phyloP scores from a whole-genome alignment of 2,888 invertebrate genomes.

The Eucera pruinosa region DNA sequence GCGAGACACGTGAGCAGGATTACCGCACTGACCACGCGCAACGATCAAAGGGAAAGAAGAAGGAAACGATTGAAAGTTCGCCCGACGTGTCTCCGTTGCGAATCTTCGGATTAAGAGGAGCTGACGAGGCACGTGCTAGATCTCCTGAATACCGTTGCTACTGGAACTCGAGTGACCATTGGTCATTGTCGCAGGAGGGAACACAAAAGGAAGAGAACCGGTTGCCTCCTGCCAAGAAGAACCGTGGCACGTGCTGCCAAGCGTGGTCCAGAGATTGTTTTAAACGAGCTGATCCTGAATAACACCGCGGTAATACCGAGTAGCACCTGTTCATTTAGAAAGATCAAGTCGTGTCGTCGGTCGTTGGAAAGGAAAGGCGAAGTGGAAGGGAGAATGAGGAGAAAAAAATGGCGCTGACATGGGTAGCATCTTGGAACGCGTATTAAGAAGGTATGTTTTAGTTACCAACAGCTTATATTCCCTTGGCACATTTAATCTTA shows the following conservation, averaged over 20 bases:
- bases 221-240: constrained; percentile 74
- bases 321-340: constrained; percentile 59
- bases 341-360: constrained; percentile 18
- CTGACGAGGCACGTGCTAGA: constrained; percentile 73
- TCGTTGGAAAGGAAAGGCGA: background rate
- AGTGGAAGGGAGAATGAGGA: background rate
- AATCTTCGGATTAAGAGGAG: constrained; percentile 77
- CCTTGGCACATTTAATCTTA: background rate
- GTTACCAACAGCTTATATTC: too few species aligned
- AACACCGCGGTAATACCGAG: constrained; percentile 54
- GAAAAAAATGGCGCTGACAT: background rate
- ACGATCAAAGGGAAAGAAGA: constrained; percentile 54
- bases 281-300: constrained; percentile 67
- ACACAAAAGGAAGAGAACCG: constrained; percentile 75
- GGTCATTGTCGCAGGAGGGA: constrained; percentile 75
- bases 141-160: constrained; percentile 68
- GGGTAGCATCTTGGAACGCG: background rate
- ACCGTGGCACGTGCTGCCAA: constrained; percentile 69
- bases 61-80: constrained; percentile 60
- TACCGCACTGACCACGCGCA: constrained; percentile 72
- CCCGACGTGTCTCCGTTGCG: constrained; percentile 72
- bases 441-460: background rate
- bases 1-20: constrained; percentile 53
- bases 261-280: constrained; percentile 69
- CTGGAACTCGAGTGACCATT: constrained; percentile 74